Evolutionary conservation across 2,113 vertebrate species (phyloP).

Genomic region (Platichthys stellatus): DNA sequence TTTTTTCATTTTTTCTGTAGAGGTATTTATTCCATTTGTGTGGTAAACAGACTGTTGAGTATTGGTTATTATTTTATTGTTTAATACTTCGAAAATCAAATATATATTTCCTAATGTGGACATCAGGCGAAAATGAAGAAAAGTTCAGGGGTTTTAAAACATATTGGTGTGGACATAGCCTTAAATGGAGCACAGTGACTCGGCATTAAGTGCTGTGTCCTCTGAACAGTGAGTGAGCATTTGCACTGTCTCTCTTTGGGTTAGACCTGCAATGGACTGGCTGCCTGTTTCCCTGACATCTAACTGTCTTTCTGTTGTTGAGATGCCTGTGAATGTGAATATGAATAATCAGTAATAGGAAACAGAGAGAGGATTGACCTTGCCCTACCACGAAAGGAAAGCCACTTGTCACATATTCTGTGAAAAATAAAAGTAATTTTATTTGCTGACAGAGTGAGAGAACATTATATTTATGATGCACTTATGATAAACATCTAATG

Average conservation of each 20-base stretch:
- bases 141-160: not conserved
- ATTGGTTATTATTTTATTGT: not conserved
- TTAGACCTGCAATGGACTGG: not conserved
- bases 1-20: not conserved
- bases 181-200: conserved; percentile 6
- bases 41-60: not conserved
- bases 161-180: not conserved
- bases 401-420: conserved; percentile 45
- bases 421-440: conserved; percentile 41
- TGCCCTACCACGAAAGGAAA: conserved; percentile 18
- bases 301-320: not conserved
- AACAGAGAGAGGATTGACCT: conserved; percentile 10
- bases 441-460: conserved; percentile 40
- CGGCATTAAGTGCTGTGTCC: conserved; percentile 4
- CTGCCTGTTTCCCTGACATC: not conserved
- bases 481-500: conserved; percentile 50
- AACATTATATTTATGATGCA: conserved; percentile 42
- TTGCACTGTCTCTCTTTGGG: not conserved
- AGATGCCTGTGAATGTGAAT: not conserved
- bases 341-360: not conserved
- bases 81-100: not conserved
- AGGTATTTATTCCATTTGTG: not conserved
- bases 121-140: not conserved
- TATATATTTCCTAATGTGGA: not conserved
- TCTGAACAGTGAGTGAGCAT: not conserved